Evolutionary conservation across 2,113 vertebrate genomes (phyloP).

Genomic region (Camelus dromedarius): DNA sequence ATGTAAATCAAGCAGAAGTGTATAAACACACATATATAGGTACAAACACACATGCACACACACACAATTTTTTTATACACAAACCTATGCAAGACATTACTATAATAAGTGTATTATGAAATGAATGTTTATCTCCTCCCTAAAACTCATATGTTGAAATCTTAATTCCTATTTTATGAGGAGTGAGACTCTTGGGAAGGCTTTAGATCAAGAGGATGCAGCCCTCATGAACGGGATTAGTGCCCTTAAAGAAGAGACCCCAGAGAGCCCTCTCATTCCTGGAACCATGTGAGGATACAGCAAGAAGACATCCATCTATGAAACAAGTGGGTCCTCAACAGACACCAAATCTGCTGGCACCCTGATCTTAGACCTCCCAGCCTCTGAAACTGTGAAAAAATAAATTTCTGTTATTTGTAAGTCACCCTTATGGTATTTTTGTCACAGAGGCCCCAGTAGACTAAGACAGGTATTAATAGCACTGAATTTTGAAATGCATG

Average conservation of each 20-base stretch:
- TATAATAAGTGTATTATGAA: not conserved
- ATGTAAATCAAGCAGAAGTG: not conserved
- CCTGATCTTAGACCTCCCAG: not conserved
- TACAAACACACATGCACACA: accelerated
- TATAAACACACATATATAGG: not conserved
- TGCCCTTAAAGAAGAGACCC: not conserved
- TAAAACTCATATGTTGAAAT: not conserved
- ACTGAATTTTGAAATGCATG: not conserved
- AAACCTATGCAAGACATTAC: not conserved
- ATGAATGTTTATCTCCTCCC: not conserved
- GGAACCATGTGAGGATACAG: not conserved
- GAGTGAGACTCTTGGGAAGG: not conserved
- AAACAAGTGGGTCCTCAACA: not conserved
- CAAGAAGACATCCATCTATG: not conserved
- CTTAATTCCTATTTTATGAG: not conserved
- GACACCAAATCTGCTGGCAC: not conserved
- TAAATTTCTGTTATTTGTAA: not conserved
- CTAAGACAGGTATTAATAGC: not conserved
- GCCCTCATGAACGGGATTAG: not conserved
- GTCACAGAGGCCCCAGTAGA: not conserved
- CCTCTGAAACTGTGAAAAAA: not conserved
- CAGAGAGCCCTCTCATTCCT: not conserved
- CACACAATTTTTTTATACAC: not conserved
- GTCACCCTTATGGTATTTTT: not conserved
- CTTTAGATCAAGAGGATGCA: not conserved